Evolutionary conservation across 2,797 vertebrate genomes (phyloP).

Genomic region (Pyrrhura leucotis): DNA sequence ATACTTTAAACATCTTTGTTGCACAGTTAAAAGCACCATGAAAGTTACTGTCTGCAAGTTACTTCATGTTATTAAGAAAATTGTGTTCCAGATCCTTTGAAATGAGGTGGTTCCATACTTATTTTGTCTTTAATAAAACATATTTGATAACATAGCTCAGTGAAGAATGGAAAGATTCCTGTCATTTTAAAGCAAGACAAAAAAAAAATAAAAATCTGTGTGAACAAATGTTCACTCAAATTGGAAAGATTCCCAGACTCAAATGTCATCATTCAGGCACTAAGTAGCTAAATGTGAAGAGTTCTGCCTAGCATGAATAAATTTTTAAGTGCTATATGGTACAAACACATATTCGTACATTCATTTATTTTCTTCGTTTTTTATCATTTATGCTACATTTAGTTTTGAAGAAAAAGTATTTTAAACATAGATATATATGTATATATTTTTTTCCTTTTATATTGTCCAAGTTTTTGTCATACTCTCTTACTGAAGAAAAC

Average conservation of each 20-base stretch:
- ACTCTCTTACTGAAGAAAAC: not conserved
- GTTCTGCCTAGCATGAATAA: not conserved
- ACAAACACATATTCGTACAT: not conserved
- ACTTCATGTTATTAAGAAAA: not conserved
- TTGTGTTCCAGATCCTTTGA: not conserved
- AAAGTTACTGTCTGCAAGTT: not conserved
- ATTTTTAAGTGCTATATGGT: not conserved
- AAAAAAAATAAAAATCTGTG: not conserved
- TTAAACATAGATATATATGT: not conserved
- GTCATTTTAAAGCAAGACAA: not conserved
- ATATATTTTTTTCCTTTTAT: not conserved
- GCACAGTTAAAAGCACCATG: not conserved
- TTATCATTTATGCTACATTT: slow-evolving; percentile 16
- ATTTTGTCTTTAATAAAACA: not conserved
- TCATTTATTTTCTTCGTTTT: not conserved
- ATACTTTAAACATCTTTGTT: not conserved
- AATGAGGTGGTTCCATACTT: not conserved
- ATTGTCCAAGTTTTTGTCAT: not conserved
- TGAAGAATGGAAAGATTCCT: not conserved
- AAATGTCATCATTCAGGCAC: not conserved
- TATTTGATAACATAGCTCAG: not conserved
- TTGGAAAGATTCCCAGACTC: not conserved
- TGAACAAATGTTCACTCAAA: not conserved
- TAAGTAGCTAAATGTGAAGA: slow-evolving; percentile 5
- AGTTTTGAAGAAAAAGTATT: not conserved